phyloP scores from a whole-genome alignment of 2,113 vertebrate species.

The Bothrops jararaca region DNA sequence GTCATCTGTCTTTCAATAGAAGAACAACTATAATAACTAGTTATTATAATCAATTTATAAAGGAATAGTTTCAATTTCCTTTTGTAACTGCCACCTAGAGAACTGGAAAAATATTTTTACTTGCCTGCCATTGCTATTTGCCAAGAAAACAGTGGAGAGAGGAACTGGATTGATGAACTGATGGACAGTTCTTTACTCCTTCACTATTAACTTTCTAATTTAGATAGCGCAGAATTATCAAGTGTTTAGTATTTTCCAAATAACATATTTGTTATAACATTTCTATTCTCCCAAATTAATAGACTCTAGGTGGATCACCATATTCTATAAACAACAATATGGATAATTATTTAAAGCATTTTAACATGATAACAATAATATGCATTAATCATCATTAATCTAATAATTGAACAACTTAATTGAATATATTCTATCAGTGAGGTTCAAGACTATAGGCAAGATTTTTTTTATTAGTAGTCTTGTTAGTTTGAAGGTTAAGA shows the following conservation, averaged over 20 bases:
- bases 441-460: constrained; percentile 35
- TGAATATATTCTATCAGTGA: constrained; percentile 36
- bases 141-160: no score
- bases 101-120: not conserved
- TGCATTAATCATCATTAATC: not conserved
- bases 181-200: not conserved
- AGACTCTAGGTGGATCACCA: not conserved
- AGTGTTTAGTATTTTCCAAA: constrained; percentile 24
- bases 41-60: not conserved
- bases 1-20: not conserved
- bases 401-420: not conserved
- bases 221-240: not conserved
- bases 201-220: not conserved
- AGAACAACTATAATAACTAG: not conserved
- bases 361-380: not conserved
- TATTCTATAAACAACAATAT: not conserved
- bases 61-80: not conserved
- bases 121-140: not conserved
- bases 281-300: not conserved
- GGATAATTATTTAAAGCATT: not conserved
- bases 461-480: constrained; percentile 35
- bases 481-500: not conserved
- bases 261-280: not conserved
- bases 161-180: not conserved
- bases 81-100: not conserved